Percentiles rank a stretch among this genome's conserved stretches.
These are phyloP conservation scores for Drosophila tropicalis DNA, from an alignment of 1,140 invertebrate species.

Conservation along the genomic window DNA sequence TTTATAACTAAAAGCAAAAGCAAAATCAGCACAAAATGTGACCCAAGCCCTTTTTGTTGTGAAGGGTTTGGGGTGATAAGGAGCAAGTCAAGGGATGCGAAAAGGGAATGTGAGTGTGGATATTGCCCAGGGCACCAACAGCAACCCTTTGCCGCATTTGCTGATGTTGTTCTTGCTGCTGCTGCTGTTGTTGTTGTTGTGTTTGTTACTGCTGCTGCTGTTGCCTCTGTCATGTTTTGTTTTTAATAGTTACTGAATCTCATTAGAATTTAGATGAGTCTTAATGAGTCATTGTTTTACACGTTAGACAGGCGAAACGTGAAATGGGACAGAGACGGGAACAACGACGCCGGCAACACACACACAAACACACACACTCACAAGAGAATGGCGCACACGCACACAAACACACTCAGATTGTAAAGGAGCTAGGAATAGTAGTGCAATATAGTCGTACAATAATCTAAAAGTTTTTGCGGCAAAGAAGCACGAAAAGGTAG, in stretches of 20 bases:
- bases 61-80: constrained; percentile 53
- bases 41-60: constrained; percentile 35
- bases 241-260: constrained; percentile 83
- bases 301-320: constrained; percentile 66
- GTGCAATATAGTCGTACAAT: constrained; percentile 48
- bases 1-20: constrained; percentile 34
- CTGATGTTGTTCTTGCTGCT: neutral
- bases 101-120: constrained; percentile 13
- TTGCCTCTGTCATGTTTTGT: constrained; percentile 72
- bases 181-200: constrained; percentile 35
- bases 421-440: constrained; percentile 48
- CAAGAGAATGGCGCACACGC: neutral
- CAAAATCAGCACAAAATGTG: constrained; percentile 72
- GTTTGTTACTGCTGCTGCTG: constrained; percentile 27
- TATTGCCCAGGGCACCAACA: constrained; percentile 62
- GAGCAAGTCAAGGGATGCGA: constrained; percentile 13
- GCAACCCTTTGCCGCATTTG: constrained; percentile 74
- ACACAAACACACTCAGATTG: constrained; percentile 2
- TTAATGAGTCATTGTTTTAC: constrained; percentile 83
- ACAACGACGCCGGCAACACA: constrained; percentile 44
- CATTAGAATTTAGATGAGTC: constrained; percentile 83
- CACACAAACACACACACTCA: constrained; percentile 34
- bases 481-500: constrained; percentile 68
- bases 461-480: constrained; percentile 55
- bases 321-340: constrained; percentile 20